A percentile compares a stretch with the other conserved stretches of the same genome.
These are phyloP conservation scores for Menidia menidia DNA, from an alignment of 2,797 vertebrate species.

Conservation along the genomic window DNA sequence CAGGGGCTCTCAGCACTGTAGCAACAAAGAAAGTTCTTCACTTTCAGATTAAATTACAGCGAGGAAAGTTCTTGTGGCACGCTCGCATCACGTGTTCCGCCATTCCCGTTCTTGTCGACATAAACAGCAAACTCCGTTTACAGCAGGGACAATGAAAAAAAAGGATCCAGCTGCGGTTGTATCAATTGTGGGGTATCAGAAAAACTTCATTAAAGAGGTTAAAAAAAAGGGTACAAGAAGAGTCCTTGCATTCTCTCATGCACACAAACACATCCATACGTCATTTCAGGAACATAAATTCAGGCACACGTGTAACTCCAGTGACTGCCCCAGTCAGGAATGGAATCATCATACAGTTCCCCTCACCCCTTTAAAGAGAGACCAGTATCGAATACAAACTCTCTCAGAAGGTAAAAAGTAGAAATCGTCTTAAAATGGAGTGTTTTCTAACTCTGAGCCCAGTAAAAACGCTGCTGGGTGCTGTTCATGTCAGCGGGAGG, in stretches of 20 bases:
- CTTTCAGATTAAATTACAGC: slow-evolving; percentile 48
- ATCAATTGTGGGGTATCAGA: slow-evolving; percentile 41
- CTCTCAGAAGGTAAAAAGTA: slow-evolving; percentile 62
- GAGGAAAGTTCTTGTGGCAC: slow-evolving; percentile 52
- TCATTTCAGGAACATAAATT: slow-evolving; percentile 45
- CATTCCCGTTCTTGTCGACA: slow-evolving; percentile 50
- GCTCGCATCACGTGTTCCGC: slow-evolving; percentile 58
- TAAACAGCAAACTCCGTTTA: slow-evolving; percentile 54
- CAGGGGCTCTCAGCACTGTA: slow-evolving; percentile 53
- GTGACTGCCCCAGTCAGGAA: slow-evolving; percentile 84
- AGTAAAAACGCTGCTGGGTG: slow-evolving; percentile 36
- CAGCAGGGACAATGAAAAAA: slow-evolving; percentile 65
- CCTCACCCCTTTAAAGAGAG: slow-evolving; percentile 63
- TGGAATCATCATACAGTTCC: slow-evolving; percentile 73
- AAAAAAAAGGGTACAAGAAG: slow-evolving; percentile 51
- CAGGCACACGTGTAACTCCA: slow-evolving; percentile 73
- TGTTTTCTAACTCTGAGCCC: slow-evolving; percentile 42
- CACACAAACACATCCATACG: slow-evolving; percentile 40
- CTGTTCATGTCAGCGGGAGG: slow-evolving; percentile 33
- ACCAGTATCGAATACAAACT: slow-evolving; percentile 54
- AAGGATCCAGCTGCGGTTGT: slow-evolving; percentile 41
- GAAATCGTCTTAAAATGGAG: slow-evolving; percentile 46
- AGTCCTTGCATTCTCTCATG: slow-evolving; percentile 44
- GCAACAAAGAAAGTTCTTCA: slow-evolving; percentile 67
- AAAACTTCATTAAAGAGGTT: slow-evolving; percentile 43